These are phyloP conservation scores for Chelon labrosus DNA, from an alignment of 2,797 vertebrate genomes.

Conservation along the genomic window DNA sequence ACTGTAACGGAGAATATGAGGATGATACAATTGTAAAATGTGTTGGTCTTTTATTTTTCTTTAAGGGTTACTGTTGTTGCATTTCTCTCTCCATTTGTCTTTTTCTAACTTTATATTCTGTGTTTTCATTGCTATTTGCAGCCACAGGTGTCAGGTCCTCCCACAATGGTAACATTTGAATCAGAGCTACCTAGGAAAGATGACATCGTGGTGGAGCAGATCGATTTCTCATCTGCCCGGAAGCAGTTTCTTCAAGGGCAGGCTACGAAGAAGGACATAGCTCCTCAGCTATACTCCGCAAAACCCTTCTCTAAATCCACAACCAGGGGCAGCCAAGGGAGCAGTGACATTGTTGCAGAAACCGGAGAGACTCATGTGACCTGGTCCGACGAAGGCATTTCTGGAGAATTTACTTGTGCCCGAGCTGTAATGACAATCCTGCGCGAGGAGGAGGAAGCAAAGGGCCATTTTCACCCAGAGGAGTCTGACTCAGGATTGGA, in stretches of 20 bases:
- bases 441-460: conserved; percentile 89
- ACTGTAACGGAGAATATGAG: background rate
- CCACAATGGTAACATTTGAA: conserved; percentile 73
- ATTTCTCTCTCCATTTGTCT: background rate
- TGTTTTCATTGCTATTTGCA: conserved; percentile 21
- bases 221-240: conserved; percentile 93
- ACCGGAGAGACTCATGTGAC: conserved; percentile 79
- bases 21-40: background rate
- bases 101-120: background rate
- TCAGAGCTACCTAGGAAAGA: conserved; percentile 85
- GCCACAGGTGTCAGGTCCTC: conserved; percentile 67
- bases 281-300: conserved; percentile 91
- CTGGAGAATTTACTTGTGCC: conserved; percentile 90
- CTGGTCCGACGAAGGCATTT: conserved; percentile 85
- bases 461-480: conserved; percentile 88
- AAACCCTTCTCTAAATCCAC: conserved; percentile 91
- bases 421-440: conserved; percentile 92
- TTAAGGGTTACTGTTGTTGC: background rate
- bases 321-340: conserved; percentile 46
- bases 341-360: conserved; percentile 49
- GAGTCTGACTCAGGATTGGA: conserved; percentile 96
- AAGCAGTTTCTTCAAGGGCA: conserved; percentile 91
- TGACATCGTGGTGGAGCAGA: conserved; percentile 93
- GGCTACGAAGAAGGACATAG: conserved; percentile 83
- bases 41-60: background rate